Percentiles rank a stretch among this genome's conserved stretches.
Evolutionary conservation across 1,140 invertebrate genomes (phyloP).

Genomic region (Bombyx mandarina): DNA sequence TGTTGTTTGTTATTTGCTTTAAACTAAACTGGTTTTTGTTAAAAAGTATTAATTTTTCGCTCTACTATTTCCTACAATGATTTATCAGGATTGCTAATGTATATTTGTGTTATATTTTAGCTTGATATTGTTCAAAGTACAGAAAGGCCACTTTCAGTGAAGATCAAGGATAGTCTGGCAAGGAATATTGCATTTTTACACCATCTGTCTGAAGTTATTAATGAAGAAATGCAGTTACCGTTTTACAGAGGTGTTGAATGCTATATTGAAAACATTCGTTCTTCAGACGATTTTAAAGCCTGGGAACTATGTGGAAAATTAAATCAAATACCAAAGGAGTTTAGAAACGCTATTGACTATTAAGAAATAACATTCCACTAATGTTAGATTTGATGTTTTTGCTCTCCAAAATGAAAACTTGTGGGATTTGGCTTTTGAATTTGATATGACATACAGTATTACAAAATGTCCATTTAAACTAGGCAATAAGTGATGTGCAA

Average conservation of each 20-base stretch:
- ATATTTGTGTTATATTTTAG: conserved; percentile 30
- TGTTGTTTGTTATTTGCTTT: no score
- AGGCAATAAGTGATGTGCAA: conserved; percentile 1
- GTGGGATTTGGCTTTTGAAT: conserved; percentile 5
- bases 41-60: no score
- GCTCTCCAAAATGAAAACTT: no score
- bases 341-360: conserved; percentile 62
- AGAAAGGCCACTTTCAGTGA: conserved; percentile 51
- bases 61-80: background rate
- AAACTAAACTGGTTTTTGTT: no score
- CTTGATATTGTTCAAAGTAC: conserved; percentile 59
- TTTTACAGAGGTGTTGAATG: conserved; percentile 61
- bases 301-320: conserved; percentile 63
- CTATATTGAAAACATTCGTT: conserved; percentile 54
- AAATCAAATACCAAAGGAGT: conserved; percentile 60
- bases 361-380: conserved; percentile 46
- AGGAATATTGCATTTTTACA: conserved; percentile 63
- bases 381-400: no score
- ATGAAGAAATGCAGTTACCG: conserved; percentile 60
- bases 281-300: conserved; percentile 63
- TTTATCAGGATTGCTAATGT: background rate
- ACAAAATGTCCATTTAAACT: conserved; percentile 5
- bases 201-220: conserved; percentile 57
- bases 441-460: conserved; percentile 6
- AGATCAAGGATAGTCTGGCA: conserved; percentile 58